Evolutionary conservation across 1,140 invertebrate genomes (phyloP).

Genomic region (Saccostrea echinata): DNA sequence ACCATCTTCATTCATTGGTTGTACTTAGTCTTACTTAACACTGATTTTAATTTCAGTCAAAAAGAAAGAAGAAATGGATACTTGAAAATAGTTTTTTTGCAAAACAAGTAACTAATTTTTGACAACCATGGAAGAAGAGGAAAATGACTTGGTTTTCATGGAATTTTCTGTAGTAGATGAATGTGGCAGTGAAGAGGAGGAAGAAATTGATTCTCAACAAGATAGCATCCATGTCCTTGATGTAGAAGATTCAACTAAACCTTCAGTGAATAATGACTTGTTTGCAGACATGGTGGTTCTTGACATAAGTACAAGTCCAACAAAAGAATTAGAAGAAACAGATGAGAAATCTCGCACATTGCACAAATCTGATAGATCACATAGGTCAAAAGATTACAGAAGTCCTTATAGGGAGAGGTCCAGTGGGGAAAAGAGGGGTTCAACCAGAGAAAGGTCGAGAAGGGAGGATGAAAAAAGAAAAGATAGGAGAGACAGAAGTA

Average conservation of each 20-base stretch:
- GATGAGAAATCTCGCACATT: not conserved
- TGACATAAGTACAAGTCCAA: constrained; percentile 18
- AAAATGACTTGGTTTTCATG: not conserved
- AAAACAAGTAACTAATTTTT: not conserved
- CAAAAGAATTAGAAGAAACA: not conserved
- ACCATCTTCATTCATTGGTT: no score
- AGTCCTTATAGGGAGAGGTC: constrained; percentile 15
- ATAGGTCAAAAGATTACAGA: not conserved
- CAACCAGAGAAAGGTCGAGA: not conserved
- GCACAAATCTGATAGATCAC: constrained; percentile 2
- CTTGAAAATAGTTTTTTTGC: not conserved
- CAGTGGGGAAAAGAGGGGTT: not conserved
- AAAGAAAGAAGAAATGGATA: not conserved
- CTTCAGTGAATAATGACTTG: not conserved
- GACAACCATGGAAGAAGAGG: not conserved
- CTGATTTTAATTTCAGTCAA: constrained; percentile 10
- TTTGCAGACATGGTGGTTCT: constrained; percentile 12
- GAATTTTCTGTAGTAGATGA: constrained; percentile 25
- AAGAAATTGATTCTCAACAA: not conserved
- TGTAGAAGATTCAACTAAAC: not conserved
- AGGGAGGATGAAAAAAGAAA: constrained; percentile 9
- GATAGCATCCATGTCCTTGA: not conserved
- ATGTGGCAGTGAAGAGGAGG: constrained; percentile 18
- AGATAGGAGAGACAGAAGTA: constrained; percentile 11
- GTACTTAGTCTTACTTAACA: no score